These are phyloP conservation scores for Diarsia brunnea DNA, from an alignment of 2,888 invertebrate genomes.

Conservation along the genomic window DNA sequence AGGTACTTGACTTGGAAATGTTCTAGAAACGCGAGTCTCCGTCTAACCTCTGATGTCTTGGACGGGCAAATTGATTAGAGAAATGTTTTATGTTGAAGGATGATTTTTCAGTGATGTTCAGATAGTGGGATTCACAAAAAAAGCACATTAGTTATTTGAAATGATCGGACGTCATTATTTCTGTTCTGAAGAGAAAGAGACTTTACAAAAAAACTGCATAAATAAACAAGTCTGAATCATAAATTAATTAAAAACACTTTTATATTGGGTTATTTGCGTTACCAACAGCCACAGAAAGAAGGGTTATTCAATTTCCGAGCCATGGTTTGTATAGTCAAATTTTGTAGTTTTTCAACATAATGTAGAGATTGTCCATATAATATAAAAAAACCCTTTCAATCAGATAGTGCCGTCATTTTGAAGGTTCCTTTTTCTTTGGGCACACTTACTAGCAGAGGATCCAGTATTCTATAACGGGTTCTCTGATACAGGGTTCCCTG, in stretches of 20 bases:
- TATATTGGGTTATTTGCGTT: background rate
- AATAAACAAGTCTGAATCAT: background rate
- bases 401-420: background rate
- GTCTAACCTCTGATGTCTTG: slow-evolving; percentile 21
- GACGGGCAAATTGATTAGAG: background rate
- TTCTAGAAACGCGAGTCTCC: slow-evolving; percentile 12
- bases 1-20: background rate
- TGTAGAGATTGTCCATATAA: background rate
- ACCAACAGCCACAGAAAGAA: background rate
- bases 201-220: background rate
- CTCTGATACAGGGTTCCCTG: background rate
- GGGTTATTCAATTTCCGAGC: background rate
- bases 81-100: background rate
- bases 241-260: background rate
- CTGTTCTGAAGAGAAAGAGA: background rate
- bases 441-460: background rate
- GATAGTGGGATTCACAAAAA: background rate
- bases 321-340: too few species aligned
- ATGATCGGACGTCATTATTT: background rate
- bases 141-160: background rate
- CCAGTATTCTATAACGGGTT: background rate
- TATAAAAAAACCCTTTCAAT: background rate
- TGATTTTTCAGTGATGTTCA: slow-evolving; percentile 8
- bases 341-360: too few species aligned
- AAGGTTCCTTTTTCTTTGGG: background rate